Evolutionary conservation across 2,113 vertebrate species (phyloP).

Genomic region (Hystrix cristata): DNA sequence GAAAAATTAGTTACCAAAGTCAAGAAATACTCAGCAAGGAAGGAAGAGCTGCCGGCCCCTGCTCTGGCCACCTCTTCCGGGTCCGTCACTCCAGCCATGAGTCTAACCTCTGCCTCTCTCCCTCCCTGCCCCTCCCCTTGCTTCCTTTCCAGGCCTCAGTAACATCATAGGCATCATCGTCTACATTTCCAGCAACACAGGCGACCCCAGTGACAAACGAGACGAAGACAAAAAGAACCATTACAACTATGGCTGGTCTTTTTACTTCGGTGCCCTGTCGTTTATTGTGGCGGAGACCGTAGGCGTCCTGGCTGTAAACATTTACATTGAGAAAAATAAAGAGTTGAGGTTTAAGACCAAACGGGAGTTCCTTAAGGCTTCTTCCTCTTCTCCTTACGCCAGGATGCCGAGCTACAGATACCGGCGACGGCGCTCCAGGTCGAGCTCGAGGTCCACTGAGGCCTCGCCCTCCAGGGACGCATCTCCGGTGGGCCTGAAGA

Average conservation of each 20-base stretch:
- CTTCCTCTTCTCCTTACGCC: slow-evolving; percentile 96
- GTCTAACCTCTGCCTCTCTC: slow-evolving; percentile 23
- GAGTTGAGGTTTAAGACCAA: slow-evolving; percentile 94
- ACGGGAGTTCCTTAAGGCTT: slow-evolving; percentile 95
- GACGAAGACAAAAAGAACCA: slow-evolving; percentile 98
- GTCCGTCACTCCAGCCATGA: rapidly evolving
- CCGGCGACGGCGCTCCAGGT: slow-evolving; percentile 93
- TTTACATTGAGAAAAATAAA: slow-evolving; percentile 99
- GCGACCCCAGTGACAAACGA: slow-evolving; percentile 96
- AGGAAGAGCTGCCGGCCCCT: neutral
- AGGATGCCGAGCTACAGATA: slow-evolving; percentile 98
- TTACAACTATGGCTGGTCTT: slow-evolving; percentile 99
- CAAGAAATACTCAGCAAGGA: neutral
- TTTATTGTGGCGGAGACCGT: slow-evolving; percentile 98
- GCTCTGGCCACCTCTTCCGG: neutral
- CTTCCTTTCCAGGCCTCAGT: slow-evolving; percentile 92
- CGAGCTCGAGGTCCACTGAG: slow-evolving; percentile 96
- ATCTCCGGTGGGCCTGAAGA: slow-evolving; percentile 94
- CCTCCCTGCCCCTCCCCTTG: neutral
- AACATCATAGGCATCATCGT: slow-evolving; percentile 99
- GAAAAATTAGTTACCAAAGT: neutral
- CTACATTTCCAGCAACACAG: slow-evolving; percentile 99
- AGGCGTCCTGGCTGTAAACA: slow-evolving; percentile 98
- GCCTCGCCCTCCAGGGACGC: slow-evolving; percentile 94
- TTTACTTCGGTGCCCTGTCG: slow-evolving; percentile 98